Evolutionary conservation across 2,888 invertebrate species (phyloP).

Genomic region (Lasioglossum villosulum): DNA sequence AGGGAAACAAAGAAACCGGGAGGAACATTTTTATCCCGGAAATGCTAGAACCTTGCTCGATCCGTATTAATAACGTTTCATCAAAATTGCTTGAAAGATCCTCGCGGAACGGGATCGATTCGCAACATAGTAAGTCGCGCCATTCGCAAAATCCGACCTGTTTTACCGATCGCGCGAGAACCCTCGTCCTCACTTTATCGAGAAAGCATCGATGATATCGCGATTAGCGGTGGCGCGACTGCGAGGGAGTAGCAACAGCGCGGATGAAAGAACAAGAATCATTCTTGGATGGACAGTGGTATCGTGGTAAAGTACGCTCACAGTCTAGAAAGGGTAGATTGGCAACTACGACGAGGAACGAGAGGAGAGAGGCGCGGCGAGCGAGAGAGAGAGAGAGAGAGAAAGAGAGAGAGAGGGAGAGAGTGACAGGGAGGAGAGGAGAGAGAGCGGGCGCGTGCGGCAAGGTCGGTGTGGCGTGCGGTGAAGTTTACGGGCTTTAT

Average conservation of each 20-base stretch:
- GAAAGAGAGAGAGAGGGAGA: constrained; percentile 36
- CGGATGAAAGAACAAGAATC: constrained; percentile 65
- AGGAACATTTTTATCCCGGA: constrained; percentile 25
- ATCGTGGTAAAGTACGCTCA: constrained; percentile 40
- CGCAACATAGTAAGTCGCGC: background rate
- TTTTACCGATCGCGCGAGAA: constrained; percentile 55
- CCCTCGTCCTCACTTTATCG: constrained; percentile 40
- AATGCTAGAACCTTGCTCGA: constrained; percentile 1
- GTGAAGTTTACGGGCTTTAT: constrained; percentile 63
- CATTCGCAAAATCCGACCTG: constrained; percentile 28
- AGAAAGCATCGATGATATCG: constrained; percentile 46
- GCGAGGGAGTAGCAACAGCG: constrained; percentile 52
- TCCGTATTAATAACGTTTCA: background rate
- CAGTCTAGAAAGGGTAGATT: constrained; percentile 47
- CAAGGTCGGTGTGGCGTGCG: constrained; percentile 62
- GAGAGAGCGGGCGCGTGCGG: constrained; percentile 55
- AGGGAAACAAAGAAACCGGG: background rate
- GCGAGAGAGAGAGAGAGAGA: constrained; percentile 30
- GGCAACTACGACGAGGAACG: constrained; percentile 19
- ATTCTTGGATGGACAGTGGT: constrained; percentile 66
- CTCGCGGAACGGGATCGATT: background rate
- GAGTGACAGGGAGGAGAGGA: constrained; percentile 19
- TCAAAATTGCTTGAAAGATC: background rate
- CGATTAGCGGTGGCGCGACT: constrained; percentile 45
- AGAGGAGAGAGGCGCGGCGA: constrained; percentile 45